Conservation (phyloP, 2,797 vertebrate genomes). For the Semaprochilodus insignis region DNA sequence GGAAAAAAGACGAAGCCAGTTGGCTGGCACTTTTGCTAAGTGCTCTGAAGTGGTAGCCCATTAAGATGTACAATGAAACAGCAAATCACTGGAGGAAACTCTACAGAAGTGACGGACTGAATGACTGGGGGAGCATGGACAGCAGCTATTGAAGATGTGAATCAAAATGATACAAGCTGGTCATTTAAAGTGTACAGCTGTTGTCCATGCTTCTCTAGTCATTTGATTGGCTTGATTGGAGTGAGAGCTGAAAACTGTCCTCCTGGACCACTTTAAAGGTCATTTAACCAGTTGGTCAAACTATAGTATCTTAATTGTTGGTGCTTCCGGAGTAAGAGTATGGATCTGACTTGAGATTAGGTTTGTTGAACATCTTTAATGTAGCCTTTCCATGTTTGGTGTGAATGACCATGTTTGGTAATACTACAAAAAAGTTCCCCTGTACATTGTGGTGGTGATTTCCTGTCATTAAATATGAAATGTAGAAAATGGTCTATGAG, state of each 20-base stretch:
- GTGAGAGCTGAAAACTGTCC: not conserved
- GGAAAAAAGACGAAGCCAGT: not conserved
- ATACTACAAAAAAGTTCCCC: too few species aligned
- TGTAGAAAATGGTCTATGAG: too few species aligned
- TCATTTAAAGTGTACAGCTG: slow-evolving; percentile 5
- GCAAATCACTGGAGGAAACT: slow-evolving; percentile 17
- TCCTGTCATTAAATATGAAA: too few species aligned
- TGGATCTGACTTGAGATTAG: too few species aligned
- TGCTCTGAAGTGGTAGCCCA: not conserved
- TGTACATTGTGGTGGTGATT: too few species aligned
- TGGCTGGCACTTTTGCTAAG: slow-evolving; percentile 14
- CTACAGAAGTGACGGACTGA: not conserved
- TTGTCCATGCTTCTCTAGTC: not conserved
- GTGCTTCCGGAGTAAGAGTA: too few species aligned
- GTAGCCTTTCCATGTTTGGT: too few species aligned
- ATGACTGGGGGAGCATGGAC: not conserved
- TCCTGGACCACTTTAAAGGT: not conserved
- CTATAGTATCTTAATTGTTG: not conserved
- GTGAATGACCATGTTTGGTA: too few species aligned
- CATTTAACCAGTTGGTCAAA: not conserved
- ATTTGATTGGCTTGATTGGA: not conserved
- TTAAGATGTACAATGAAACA: slow-evolving; percentile 20
- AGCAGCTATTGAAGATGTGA: slow-evolving; percentile 1
- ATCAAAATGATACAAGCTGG: slow-evolving; percentile 2
- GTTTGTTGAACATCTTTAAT: too few species aligned